Base-by-base conservation (phyloP, 2,113 vertebrate genomes). In the Otocyon megalotis region DNA sequence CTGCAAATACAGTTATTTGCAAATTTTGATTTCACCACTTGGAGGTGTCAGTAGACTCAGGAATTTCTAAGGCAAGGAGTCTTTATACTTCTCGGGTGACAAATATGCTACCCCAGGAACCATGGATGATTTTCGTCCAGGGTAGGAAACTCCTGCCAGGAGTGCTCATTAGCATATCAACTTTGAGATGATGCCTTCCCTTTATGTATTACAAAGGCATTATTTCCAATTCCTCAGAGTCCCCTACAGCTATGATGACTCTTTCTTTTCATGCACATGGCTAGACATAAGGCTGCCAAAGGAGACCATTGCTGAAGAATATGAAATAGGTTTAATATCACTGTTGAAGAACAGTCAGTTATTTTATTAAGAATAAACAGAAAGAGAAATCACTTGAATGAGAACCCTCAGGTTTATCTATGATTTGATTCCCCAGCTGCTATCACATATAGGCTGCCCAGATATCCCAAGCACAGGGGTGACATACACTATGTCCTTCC, bases 1-100 rank as follows among this genome's bases (percentile, higher is more conserved):
- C 50, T 67, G 14, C 35, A n/a, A 86, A 92, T 76, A 79, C 4
- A 71, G n/a, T 74, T 83, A 60, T 50, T 1, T 79, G 24, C 48
- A 94, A 67, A 95, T 63, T 91, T 62, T 96, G 77, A 96, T 84
- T 83, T 95, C 28, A 85, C 76, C 90, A 95, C 54, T 69, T 76
- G 54, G 83, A 89, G 26, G 63, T 77, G 79, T 91, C 56, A 90
- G 65, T 28, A 84, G 54, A 74, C 28, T 86, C 48, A 89, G n/a
- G n/a, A 79, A 96, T 84, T 91, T 30, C 43, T 95, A 89, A 93
- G 86, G 71, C 74, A 92, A 95, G 32, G 32, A 63, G 53, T 76
- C 54, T 74, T 93, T 28, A 43, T 71, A 82, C 28, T 71, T 83
- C 85, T 60, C 69, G 74, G 58, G 72, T 50, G 91, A 50, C 67